Base-by-base conservation (phyloP, 2,113 vertebrate species). In the Colaptes auratus region DNA sequence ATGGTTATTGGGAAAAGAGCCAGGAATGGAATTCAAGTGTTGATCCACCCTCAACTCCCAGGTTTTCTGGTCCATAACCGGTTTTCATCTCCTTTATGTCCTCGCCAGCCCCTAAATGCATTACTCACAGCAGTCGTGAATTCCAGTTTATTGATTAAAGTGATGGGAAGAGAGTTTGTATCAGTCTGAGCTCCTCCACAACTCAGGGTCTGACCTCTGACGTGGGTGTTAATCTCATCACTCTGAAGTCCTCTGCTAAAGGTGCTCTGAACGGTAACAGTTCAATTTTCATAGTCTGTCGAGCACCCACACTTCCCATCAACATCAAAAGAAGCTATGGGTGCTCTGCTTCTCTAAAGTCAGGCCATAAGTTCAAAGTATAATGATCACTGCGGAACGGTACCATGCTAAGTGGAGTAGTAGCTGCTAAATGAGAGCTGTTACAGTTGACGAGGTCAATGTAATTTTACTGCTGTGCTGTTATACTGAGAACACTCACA, bases 221-320 rank as follows among this genome's bases (percentile, higher is more conserved):
- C 1, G 2, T 1, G 5, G 58, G 28, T 10, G 9, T 9, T 39
- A n/a, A 46, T 9, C 56, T 59, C 71, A 27, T 69, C 1, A 0
- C 58, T 65, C 91, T 87, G 28, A 25, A 58, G 72, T n/a, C 66
- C 85, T 77, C 84, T 15, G 61, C 6, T 31, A 10, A 48, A 77
- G 65, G n/a, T 60, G 91, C 69, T 75, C 10, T 30, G 44, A 58
- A 19, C 0, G 0, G 1, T 2, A 85, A 24, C 4, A 7, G 75
- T 23, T 65, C 20, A 9, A 39, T 66, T 48, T 17, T 17, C 74
- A 66, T 44, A 27, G 44, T 0, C 42, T 65, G 84, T 5, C 87
- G 87, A 87, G 82, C 87, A 36, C 70, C 89, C 80, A 53, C 44
- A 18, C 36, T 14, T 44, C 35, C 78, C 77, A 72, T 20, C 66